A percentile compares a stretch with the other conserved stretches of the same genome.
phyloP scores from a whole-genome alignment of 1,140 invertebrate species.

The Brachionus sp. region DNA sequence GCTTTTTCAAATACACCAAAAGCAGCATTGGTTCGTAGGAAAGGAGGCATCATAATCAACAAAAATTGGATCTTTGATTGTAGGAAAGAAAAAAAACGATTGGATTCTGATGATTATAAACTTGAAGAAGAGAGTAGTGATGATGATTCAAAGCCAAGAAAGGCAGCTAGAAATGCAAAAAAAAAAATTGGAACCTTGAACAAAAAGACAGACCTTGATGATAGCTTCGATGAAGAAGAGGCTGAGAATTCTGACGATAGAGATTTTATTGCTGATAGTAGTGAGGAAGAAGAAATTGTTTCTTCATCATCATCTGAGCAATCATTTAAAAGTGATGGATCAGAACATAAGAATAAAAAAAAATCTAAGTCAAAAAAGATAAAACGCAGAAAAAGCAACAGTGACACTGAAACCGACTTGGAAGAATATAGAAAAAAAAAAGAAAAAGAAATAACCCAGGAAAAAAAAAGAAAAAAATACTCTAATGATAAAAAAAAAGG shows the following conservation, averaged over 20 bases:
- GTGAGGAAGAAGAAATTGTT: background rate
- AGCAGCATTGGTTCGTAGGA: slow-evolving; percentile 61
- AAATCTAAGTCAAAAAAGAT: slow-evolving; percentile 15
- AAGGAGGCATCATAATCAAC: slow-evolving; percentile 69
- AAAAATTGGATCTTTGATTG: slow-evolving; percentile 74
- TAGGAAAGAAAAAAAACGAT: slow-evolving; percentile 64
- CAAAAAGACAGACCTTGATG: slow-evolving; percentile 19
- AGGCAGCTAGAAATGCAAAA: slow-evolving; percentile 31
- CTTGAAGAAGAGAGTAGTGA: slow-evolving; percentile 46
- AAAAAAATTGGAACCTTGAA: background rate
- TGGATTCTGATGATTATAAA: slow-evolving; percentile 67
- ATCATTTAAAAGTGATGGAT: slow-evolving; percentile 5
- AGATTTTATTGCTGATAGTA: slow-evolving; percentile 32
- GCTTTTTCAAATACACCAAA: slow-evolving; percentile 84
- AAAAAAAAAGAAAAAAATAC: background rate
- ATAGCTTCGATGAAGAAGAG: slow-evolving; percentile 31
- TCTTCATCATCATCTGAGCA: background rate
- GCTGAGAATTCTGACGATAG: slow-evolving; percentile 45
- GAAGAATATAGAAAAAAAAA: slow-evolving; percentile 38
- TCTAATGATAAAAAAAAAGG: background rate
- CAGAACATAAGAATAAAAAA: background rate
- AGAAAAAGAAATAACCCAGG: background rate
- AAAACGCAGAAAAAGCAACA: background rate
- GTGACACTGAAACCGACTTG: slow-evolving; percentile 1
- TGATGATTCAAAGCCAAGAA: slow-evolving; percentile 16